phyloP scores from a whole-genome alignment of 2,113 vertebrate genomes.

The Laterallus jamaicensis region DNA sequence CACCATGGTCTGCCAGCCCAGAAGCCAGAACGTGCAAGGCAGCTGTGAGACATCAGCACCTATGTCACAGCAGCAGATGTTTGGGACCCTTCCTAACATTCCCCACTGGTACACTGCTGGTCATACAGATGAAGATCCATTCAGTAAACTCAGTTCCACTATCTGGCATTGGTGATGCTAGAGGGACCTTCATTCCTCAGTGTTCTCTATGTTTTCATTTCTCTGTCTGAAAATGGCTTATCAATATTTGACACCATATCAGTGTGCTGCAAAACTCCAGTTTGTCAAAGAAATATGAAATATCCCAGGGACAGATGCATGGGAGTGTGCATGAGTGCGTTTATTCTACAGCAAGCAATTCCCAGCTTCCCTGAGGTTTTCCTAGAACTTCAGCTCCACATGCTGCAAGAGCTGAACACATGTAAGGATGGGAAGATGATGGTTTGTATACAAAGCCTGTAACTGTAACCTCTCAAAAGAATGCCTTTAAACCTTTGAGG shows the following conservation, averaged over 20 bases:
- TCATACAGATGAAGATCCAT: neutral
- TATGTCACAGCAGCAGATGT: fast-evolving
- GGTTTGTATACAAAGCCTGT: neutral
- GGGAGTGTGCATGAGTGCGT: neutral
- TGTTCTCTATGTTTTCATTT: neutral
- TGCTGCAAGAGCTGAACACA: neutral
- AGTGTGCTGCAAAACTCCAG: neutral
- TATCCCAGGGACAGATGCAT: neutral
- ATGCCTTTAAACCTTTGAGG: neutral
- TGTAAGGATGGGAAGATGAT: neutral
- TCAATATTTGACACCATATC: neutral
- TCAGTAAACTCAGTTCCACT: neutral
- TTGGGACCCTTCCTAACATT: neutral
- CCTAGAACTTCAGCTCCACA: neutral
- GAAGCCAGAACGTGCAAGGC: neutral
- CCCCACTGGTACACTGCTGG: neutral
- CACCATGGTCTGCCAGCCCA: neutral
- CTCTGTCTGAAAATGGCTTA: neutral
- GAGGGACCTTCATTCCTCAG: neutral
- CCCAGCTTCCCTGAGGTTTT: neutral
- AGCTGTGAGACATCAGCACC: neutral
- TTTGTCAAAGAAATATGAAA: neutral
- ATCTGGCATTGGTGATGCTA: fast-evolving
- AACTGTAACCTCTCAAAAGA: neutral
- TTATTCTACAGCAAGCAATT: neutral